Evolutionary conservation across 2,888 invertebrate species (phyloP).

Genomic region (Euplagia quadripunctaria): DNA sequence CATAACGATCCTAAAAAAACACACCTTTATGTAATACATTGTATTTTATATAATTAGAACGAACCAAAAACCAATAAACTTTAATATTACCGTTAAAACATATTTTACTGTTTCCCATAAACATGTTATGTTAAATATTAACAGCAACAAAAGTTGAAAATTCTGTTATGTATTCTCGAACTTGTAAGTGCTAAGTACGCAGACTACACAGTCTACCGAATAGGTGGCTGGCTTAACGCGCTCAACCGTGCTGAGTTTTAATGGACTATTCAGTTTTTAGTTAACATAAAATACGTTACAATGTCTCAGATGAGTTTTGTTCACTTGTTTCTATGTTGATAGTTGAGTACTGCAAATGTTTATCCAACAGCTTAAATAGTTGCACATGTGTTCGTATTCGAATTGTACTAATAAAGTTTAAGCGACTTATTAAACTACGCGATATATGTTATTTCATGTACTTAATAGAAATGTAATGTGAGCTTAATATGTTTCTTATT

Average conservation of each 20-base stretch:
- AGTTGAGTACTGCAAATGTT: neutral
- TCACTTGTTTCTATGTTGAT: neutral
- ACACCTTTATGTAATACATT: neutral
- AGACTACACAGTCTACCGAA: conserved; percentile 25
- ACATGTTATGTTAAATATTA: conserved; percentile 4
- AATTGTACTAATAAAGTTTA: no score
- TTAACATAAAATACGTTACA: conserved; percentile 28
- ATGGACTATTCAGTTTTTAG: conserved; percentile 29
- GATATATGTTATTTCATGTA: no score
- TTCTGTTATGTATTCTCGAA: conserved; percentile 32
- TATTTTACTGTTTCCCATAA: neutral
- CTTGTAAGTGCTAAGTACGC: conserved; percentile 45
- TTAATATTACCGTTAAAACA: neutral
- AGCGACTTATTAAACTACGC: no score
- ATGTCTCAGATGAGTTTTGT: conserved; percentile 18
- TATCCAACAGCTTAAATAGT: no score
- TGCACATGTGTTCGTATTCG: no score
- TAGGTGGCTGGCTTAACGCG: conserved; percentile 26
- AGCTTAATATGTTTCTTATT: no score
- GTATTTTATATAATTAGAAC: neutral
- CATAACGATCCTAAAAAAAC: neutral
- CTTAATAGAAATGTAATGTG: no score
- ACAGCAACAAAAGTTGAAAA: conserved; percentile 23
- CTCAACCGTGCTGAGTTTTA: conserved; percentile 29
- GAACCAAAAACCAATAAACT: neutral